Evolutionary conservation across 2,113 vertebrate genomes (phyloP).

Genomic region (Melanocharis versteri): DNA sequence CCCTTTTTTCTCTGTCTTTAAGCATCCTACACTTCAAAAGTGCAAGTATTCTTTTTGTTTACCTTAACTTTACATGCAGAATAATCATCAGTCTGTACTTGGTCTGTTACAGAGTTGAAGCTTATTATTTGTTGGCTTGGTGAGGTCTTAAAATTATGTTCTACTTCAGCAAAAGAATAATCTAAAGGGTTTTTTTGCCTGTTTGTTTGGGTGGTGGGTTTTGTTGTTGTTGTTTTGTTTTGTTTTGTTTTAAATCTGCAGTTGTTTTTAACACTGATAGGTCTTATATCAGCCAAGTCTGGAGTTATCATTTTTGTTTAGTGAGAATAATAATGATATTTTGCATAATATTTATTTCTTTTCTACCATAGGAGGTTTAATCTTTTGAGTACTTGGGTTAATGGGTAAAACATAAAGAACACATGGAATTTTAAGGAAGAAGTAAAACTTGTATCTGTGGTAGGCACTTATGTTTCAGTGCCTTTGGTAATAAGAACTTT

Average conservation of each 20-base stretch:
- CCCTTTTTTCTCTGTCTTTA: not conserved
- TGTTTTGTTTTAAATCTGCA: not conserved
- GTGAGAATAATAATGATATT: not conserved
- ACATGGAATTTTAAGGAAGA: not conserved
- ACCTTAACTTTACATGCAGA: not conserved
- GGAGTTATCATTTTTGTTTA: not conserved
- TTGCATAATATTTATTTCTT: not conserved
- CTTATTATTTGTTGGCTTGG: not conserved
- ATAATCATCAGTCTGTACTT: not conserved
- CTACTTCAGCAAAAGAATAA: not conserved
- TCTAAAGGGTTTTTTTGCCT: rapidly evolving
- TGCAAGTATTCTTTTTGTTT: not conserved
- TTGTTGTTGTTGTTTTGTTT: not conserved
- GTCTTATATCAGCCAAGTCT: not conserved
- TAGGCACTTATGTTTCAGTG: not conserved
- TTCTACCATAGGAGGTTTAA: not conserved
- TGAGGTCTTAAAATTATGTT: not conserved
- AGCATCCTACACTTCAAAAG: not conserved
- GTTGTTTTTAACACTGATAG: not conserved
- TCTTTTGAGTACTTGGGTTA: not conserved
- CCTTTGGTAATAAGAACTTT: not conserved
- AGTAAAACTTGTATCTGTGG: not conserved
- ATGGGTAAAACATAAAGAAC: not conserved
- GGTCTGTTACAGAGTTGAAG: not conserved
- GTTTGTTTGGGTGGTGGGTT: not conserved